Evolutionary conservation across 2,797 vertebrate genomes (phyloP).

Genomic region (Spinus pinus): DNA sequence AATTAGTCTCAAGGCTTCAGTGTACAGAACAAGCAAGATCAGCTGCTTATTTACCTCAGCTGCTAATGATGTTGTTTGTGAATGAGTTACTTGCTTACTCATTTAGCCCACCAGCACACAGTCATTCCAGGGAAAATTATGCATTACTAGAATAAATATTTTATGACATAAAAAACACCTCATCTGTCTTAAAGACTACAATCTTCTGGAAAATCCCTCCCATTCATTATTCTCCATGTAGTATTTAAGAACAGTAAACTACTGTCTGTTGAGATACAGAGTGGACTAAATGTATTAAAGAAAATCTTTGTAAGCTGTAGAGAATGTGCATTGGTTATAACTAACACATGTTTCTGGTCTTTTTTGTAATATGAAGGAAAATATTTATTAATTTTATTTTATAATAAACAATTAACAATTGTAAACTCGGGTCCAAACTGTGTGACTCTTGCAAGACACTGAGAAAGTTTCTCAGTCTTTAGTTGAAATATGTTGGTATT

Average conservation of each 20-base stretch:
- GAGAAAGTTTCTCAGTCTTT: neutral
- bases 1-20: slow-evolving; percentile 21
- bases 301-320: neutral
- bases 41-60: slow-evolving; percentile 50
- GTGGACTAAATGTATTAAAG: neutral
- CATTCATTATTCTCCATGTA: neutral
- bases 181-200: slow-evolving; percentile 12
- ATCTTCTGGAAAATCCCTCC: slow-evolving; percentile 41
- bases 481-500: neutral
- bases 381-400: neutral
- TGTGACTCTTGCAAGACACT: neutral
- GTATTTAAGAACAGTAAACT: slow-evolving; percentile 44
- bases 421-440: neutral
- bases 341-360: rapidly evolving
- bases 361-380: neutral
- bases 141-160: slow-evolving; percentile 51
- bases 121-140: slow-evolving; percentile 55
- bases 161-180: neutral
- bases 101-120: slow-evolving; percentile 51
- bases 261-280: slow-evolving; percentile 19
- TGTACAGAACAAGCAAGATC: slow-evolving; percentile 30
- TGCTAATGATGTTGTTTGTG: slow-evolving; percentile 56
- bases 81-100: slow-evolving; percentile 46
- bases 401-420: neutral
- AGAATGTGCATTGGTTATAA: neutral